Base-by-base conservation (phyloP, 2,888 invertebrate genomes). In the Choreutis nemorana region DNA sequence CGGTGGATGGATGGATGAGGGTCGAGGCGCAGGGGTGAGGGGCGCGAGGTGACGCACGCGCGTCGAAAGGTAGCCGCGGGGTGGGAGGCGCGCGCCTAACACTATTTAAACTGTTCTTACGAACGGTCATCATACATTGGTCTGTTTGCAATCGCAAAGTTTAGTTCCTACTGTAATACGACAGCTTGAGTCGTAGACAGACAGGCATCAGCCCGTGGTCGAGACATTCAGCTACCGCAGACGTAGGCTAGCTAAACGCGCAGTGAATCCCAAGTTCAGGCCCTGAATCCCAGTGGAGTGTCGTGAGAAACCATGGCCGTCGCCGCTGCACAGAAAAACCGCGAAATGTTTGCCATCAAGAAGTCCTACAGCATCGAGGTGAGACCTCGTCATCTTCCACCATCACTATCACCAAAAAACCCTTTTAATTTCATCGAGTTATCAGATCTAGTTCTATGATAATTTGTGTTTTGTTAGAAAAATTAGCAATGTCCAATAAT, bases 281-380 rank as follows among this genome's bases (percentile, higher is more conserved):
- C 72, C 55, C 55, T 51, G 37, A 64, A 75, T 71, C 71, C 81
- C 60, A 64, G 67, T 71, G 68, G 61, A 60, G 73, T 75, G 71
- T 62, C 50, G 45, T 53, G 15, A 54, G 55, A 64, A 81, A 75
- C 57, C 85, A 92, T 92, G 87, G 91, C 91, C 78, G 91, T 92
- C 59, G 91, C 92, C 65, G 91, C 92, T 67, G 92, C 92, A 44
- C 92, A 93, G 82, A 93, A 93, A 82, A 94, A 92, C 81, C 89
- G 94, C 71, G 94, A 94, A 80, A 90, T 94, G 89, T 94, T 94
- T 85, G 94, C 94, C 71, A 94, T 94, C 83, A 94, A 94, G 83
- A 95, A 95, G 72, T 94, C 94, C 45, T 95, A 95, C 86, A 94
- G 94, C 83, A 93, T 95, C 72, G 95, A 95, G 91, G 95, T 94